Base-by-base conservation (phyloP, 2,113 vertebrate species). In the Cavia porcellus region DNA sequence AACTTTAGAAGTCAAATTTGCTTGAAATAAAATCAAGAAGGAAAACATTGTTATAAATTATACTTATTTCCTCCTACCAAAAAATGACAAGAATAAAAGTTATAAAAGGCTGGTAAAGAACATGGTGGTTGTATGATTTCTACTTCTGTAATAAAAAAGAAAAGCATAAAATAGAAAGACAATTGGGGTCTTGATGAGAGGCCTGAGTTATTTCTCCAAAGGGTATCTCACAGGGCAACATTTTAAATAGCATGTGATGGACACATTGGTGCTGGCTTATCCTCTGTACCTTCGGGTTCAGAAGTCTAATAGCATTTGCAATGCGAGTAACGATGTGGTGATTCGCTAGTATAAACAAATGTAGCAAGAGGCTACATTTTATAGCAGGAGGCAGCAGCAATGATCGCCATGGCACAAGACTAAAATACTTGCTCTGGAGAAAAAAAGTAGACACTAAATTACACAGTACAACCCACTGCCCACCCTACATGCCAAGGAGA, bases 11-110 rank as follows among this genome's bases (percentile, higher is more conserved):
- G 28, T 68, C 13, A 38, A 79, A 35, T 11, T 59, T 92, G 25
- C 3, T 30, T 30, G 35, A 5, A 89, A 70, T 17, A 89, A 95
- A 77, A 89, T 89, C 3, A 38, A 85, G 24, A n/a, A 72, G 57
- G 72, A 3, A 66, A 25, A 30, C 4, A 66, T 30, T 59, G n/a
- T 80, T 74, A 38, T 47, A 89, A 95, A 91, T 62, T 83, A 93
- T 92, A 17, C 28, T 86, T 86, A 82, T 70, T 77, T 95, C 20
- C 75, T 70, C 86, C 1, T 64, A 80, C 74, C 50, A 64, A 47
- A 86, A 83, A 1, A 45, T 68, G 9, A 77, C 59, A 96, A 94
- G 86, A 80, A 72, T 45, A 38, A 75, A 90, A 92, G 42, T 52
- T 35, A 0, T 38, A 81, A 81, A 83, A 30, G 75, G 32, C 4